Percentiles rank a stretch among this genome's conserved stretches.
Evolutionary conservation across 2,888 invertebrate genomes (phyloP).

Genomic region (Gasteruption jaculator): DNA sequence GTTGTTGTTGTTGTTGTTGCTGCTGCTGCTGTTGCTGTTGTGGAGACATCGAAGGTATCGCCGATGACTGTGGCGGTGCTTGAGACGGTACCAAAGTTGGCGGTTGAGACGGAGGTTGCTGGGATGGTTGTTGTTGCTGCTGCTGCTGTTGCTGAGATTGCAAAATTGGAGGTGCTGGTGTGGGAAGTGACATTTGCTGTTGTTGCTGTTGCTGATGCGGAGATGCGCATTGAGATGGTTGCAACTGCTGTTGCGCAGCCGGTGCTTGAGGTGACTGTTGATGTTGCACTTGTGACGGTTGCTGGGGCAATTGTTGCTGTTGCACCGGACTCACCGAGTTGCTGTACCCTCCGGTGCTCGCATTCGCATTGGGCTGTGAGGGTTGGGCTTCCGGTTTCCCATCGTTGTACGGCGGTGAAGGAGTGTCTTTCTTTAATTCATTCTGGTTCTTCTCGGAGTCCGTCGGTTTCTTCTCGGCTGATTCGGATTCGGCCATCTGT

Average conservation of each 20-base stretch:
- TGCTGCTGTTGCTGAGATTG: constrained; percentile 22
- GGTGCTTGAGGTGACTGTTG: constrained; percentile 12
- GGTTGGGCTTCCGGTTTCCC: constrained; percentile 34
- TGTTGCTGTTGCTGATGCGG: constrained; percentile 39
- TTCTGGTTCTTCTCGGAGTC: constrained; percentile 34
- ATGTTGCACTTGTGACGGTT: constrained; percentile 16
- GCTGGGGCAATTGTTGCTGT: constrained; percentile 27
- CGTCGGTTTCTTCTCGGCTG: constrained; percentile 37
- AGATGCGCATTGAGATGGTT: constrained; percentile 50
- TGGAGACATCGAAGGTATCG: constrained; percentile 19
- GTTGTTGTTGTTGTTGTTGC: constrained; percentile 24
- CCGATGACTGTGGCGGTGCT: constrained; percentile 17
- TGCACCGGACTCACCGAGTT: constrained; percentile 37
- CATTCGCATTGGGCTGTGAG: constrained; percentile 24
- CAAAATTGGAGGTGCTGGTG: constrained; percentile 18
- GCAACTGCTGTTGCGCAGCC: constrained; percentile 44
- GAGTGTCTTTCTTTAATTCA: constrained; percentile 41
- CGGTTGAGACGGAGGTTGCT: constrained; percentile 27
- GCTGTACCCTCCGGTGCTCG: constrained; percentile 36
- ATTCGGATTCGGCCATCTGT: constrained; percentile 40
- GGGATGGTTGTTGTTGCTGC: constrained; percentile 26
- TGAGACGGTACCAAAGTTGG: constrained; percentile 21
- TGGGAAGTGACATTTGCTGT: constrained; percentile 18
- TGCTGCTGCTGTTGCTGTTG: constrained; percentile 34
- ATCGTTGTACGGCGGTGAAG: constrained; percentile 43